Evolutionary conservation across 2,113 vertebrate genomes (phyloP).

Genomic region (Chamaetylas fuelleborni): DNA sequence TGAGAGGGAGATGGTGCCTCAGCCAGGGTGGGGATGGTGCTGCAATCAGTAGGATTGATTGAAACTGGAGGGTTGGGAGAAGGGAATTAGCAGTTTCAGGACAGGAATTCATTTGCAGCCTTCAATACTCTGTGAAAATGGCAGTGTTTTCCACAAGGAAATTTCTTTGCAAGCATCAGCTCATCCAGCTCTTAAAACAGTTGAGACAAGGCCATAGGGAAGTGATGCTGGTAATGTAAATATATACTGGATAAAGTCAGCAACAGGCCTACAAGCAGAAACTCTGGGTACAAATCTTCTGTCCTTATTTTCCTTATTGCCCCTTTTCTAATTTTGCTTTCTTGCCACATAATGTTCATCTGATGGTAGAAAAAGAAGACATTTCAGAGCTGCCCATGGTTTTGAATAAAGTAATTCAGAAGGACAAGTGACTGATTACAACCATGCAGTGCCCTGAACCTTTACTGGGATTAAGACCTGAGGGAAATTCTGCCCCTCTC

Average conservation of each 20-base stretch:
- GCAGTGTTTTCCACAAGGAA: not conserved
- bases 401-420: conserved; percentile 20
- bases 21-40: not conserved
- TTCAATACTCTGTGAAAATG: not conserved
- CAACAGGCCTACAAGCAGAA: not conserved
- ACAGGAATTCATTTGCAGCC: not conserved
- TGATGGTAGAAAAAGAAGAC: not conserved
- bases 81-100: accelerated
- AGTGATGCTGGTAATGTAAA: not conserved
- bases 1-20: not conserved
- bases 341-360: not conserved
- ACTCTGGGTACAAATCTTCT: not conserved
- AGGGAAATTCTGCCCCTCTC: conserved; percentile 21
- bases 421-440: conserved; percentile 34
- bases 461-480: not conserved
- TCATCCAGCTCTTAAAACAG: not conserved
- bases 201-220: accelerated
- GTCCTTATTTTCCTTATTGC: not conserved
- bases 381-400: not conserved
- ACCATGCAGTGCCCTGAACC: not conserved
- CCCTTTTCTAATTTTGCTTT: not conserved
- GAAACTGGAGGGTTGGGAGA: not conserved
- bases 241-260: not conserved
- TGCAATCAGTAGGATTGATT: not conserved
- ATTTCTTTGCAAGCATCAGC: not conserved